Evolutionary conservation across 2,888 invertebrate species (phyloP).

Genomic region (Agonopterix arenella): DNA sequence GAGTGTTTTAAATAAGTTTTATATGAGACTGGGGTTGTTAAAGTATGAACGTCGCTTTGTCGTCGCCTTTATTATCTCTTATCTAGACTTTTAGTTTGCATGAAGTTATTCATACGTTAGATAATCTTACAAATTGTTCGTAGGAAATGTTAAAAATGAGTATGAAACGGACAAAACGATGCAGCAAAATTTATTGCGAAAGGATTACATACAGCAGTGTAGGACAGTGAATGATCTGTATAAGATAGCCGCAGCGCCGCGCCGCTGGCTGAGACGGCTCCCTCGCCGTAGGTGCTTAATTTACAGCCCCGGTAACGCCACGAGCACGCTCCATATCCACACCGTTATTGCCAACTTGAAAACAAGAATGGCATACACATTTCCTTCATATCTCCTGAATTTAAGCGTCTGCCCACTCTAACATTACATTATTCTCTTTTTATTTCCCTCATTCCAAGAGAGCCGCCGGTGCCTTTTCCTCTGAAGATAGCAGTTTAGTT

Average conservation of each 20-base stretch:
- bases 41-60: slow-evolving; percentile 1
- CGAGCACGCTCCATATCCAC: slow-evolving; percentile 69
- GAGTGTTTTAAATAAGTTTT: slow-evolving; percentile 11
- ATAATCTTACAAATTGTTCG: too few species aligned
- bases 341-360: slow-evolving; percentile 73
- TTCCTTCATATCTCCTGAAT: slow-evolving; percentile 66
- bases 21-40: slow-evolving; percentile 3
- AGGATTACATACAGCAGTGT: slow-evolving; percentile 1
- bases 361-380: slow-evolving; percentile 68
- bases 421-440: slow-evolving; percentile 47
- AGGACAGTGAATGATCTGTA: slow-evolving; percentile 48
- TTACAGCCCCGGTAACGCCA: slow-evolving; percentile 71
- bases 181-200: slow-evolving; percentile 2
- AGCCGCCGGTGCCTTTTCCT: slow-evolving; percentile 24
- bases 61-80: background rate
- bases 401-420: slow-evolving; percentile 57
- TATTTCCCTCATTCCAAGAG: slow-evolving; percentile 29
- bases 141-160: too few species aligned
- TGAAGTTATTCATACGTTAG: too few species aligned
- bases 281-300: slow-evolving; percentile 52
- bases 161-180: background rate
- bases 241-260: slow-evolving; percentile 45
- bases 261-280: slow-evolving; percentile 18
- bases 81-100: background rate
- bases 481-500: slow-evolving; percentile 12